Base-by-base conservation (phyloP, 2,888 invertebrate species). In the Epirrita christyi region DNA sequence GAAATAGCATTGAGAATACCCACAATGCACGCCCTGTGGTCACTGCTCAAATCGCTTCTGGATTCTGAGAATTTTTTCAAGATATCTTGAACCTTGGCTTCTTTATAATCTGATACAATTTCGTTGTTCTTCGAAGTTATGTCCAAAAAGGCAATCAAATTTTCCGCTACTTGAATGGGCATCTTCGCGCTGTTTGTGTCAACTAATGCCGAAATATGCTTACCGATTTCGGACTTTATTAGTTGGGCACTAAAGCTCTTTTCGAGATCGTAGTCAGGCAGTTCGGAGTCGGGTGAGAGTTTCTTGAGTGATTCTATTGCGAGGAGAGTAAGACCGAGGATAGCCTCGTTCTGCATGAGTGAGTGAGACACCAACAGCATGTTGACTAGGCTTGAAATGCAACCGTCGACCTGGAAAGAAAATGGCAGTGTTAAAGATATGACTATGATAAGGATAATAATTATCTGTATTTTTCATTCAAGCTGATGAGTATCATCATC, bases 331-430 rank as follows among this genome's bases (percentile, higher is more conserved):
- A 97, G 89, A 34, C 96, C 95, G 68, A 95, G 90, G 54, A 96
- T 93, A 0, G 96, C 96, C 86, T 97, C 97, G 78, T 96, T 96
- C 80, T 96, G 96, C 98, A 98, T 98, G 28, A 97, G 94, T 6
- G 95, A 92, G 87, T 97, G 97, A 72, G 96, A 96, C 2, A 96
- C 96, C 4, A 95, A 93, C 64, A 96, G 90, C 98, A 98, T 97
- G 82, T 94, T 94, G 9, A 97, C 95, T 69, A 98, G 89, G 72
- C 95, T 94, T 52, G 94, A 94, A 32, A 97, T 87, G 59, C 96
- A 96, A 59, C 96, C 96, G 44, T 95, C 93, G 14, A 93, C 93
- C 84, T 93, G 82, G 0, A 93, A 81, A 15, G 5, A 36, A 36
- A 36, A 36, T 11, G 72, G 6, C 21, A 21, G 21, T 2, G 21